These are phyloP conservation scores for Crotalus tigris DNA, from an alignment of 2,113 vertebrate species.

Conservation along the genomic window DNA sequence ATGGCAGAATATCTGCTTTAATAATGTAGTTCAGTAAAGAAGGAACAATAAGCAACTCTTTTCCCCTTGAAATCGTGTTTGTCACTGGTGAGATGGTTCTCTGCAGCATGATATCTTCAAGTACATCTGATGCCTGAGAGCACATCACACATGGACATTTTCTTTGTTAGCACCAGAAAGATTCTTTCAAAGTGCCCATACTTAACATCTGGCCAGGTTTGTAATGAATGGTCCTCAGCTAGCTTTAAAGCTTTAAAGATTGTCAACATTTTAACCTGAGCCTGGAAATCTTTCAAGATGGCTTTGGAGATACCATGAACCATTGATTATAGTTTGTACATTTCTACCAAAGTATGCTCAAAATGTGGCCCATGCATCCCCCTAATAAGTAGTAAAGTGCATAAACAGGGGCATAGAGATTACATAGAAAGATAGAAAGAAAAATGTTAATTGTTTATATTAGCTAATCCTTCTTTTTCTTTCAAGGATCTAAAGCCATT, in stretches of 20 bases:
- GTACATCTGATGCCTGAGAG: not conserved
- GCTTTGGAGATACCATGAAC: not conserved
- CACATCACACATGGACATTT: not conserved
- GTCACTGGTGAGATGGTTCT: not conserved
- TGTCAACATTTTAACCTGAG: not conserved
- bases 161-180: not conserved
- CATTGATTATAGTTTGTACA: not conserved
- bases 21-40: not conserved
- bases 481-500: not conserved
- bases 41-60: not conserved
- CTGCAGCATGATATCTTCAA: not conserved
- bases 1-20: not conserved
- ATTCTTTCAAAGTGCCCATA: not conserved
- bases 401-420: not conserved
- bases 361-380: not conserved
- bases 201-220: not conserved
- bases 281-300: not conserved
- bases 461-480: not conserved
- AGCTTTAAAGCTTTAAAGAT: not conserved
- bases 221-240: not conserved
- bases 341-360: not conserved
- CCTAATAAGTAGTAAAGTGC: not conserved
- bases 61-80: not conserved
- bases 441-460: not conserved
- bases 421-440: not conserved